phyloP scores from a whole-genome alignment of 2,113 vertebrate species.

The Chinchilla lanigera region DNA sequence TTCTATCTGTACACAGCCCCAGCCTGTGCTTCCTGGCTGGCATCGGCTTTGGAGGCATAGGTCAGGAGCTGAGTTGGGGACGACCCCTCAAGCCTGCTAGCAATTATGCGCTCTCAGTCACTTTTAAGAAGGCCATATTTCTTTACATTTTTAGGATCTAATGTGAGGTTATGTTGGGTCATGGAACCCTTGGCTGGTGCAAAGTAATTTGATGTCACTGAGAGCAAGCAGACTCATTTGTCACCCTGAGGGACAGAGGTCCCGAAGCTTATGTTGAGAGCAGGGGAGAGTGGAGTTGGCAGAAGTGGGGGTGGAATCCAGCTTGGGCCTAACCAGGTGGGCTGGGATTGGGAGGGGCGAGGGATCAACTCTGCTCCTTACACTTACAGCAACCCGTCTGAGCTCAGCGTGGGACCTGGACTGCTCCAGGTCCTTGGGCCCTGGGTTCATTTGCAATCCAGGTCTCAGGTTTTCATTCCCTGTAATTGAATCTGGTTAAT shows the following conservation, averaged over 20 bases:
- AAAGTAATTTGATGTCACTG: conserved; percentile 74
- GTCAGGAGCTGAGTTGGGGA: conserved; percentile 26
- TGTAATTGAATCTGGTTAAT: background rate
- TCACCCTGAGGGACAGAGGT: conserved; percentile 62
- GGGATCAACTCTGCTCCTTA: background rate
- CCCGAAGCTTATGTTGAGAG: background rate
- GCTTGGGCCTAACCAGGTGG: background rate
- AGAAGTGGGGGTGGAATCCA: background rate
- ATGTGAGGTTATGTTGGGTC: conserved; percentile 78
- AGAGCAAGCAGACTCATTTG: conserved; percentile 77
- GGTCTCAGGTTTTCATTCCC: conserved; percentile 38
- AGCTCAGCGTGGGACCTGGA: background rate
- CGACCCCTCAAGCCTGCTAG: conserved; percentile 80
- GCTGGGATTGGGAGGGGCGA: background rate
- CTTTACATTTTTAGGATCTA: conserved; percentile 80
- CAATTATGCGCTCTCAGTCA: conserved; percentile 85
- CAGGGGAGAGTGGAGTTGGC: background rate
- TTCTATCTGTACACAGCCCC: conserved; percentile 36
- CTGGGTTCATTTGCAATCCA: background rate
- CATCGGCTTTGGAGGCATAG: conserved; percentile 30
- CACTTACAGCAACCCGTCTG: background rate
- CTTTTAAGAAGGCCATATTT: conserved; percentile 84
- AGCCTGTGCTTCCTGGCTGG: background rate
- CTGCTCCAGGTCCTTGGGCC: background rate
- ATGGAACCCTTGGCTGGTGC: conserved; percentile 73